Evolutionary conservation across 1,140 invertebrate species (phyloP).

Genomic region (Mamestra configurata): DNA sequence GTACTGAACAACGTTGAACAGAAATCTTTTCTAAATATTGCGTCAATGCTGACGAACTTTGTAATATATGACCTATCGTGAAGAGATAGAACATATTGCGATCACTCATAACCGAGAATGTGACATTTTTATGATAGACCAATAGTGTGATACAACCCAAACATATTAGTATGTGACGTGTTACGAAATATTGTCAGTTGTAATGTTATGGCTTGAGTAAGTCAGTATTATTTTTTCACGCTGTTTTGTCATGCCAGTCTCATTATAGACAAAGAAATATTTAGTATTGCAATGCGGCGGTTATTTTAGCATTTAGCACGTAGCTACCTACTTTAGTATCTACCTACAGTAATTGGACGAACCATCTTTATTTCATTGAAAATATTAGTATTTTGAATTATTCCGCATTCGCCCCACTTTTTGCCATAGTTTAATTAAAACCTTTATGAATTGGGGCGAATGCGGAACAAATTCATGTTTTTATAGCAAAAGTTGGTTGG

Average conservation of each 20-base stretch:
- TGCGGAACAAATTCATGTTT: too few relatives aligned
- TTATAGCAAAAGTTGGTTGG: too few relatives aligned
- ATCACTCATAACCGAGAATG: conserved; percentile 35
- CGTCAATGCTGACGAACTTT: conserved; percentile 34
- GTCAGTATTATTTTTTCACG: conserved; percentile 9
- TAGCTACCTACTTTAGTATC: neutral
- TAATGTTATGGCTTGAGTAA: conserved; percentile 16
- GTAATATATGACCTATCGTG: conserved; percentile 48
- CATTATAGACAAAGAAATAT: conserved; percentile 21
- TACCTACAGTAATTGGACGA: neutral
- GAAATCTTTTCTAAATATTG: conserved; percentile 45
- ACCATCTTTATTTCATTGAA: too few relatives aligned
- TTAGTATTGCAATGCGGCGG: conserved; percentile 2
- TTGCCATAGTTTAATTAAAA: too few relatives aligned
- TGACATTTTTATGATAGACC: conserved; percentile 44
- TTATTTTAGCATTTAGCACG: neutral
- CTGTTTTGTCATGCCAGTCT: conserved; percentile 1
- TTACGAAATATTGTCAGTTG: conserved; percentile 34
- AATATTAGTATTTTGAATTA: too few relatives aligned
- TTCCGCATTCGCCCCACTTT: too few relatives aligned
- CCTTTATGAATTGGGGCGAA: too few relatives aligned
- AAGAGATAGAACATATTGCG: conserved; percentile 40
- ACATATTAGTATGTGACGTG: conserved; percentile 6
- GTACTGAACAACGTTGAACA: conserved; percentile 29
- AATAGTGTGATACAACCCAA: conserved; percentile 34